Evolutionary conservation across 2,113 vertebrate species (phyloP).

Genomic region (Corythornis cristatus): DNA sequence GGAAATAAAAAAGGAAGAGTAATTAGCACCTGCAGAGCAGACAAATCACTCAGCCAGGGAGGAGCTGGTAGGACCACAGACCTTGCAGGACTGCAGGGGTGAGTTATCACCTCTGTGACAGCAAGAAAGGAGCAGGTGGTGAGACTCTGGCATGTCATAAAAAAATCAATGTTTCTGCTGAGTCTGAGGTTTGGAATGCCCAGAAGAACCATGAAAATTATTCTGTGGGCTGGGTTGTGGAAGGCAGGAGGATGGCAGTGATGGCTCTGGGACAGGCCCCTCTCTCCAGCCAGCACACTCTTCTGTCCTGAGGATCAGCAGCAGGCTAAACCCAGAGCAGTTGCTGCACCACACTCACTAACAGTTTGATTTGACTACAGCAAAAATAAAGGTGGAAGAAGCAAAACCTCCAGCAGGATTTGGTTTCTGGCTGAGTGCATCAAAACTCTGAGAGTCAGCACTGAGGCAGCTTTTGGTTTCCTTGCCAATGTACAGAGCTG

Average conservation of each 20-base stretch:
- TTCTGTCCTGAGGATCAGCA: background rate
- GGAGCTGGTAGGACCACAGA: background rate
- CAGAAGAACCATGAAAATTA: background rate
- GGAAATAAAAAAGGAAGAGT: background rate
- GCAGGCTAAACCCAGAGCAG: background rate
- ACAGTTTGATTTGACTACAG: background rate
- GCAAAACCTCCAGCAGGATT: background rate
- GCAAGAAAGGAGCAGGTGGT: background rate
- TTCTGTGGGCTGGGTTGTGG: background rate
- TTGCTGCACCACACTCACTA: background rate
- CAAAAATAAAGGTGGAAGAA: background rate
- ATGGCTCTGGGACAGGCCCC: background rate
- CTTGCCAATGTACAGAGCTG: background rate
- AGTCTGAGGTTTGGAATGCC: background rate
- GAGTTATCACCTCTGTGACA: background rate
- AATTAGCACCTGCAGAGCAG: background rate
- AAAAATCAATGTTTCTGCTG: background rate
- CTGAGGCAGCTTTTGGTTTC: background rate
- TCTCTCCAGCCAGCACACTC: background rate
- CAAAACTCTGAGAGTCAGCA: background rate
- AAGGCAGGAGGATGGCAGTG: rapidly evolving
- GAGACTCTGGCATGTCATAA: background rate
- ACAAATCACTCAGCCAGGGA: background rate
- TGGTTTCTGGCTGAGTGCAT: background rate
- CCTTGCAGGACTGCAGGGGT: background rate